Base-by-base conservation (phyloP, 2,797 vertebrate genomes). In the Poecilia gillii region DNA sequence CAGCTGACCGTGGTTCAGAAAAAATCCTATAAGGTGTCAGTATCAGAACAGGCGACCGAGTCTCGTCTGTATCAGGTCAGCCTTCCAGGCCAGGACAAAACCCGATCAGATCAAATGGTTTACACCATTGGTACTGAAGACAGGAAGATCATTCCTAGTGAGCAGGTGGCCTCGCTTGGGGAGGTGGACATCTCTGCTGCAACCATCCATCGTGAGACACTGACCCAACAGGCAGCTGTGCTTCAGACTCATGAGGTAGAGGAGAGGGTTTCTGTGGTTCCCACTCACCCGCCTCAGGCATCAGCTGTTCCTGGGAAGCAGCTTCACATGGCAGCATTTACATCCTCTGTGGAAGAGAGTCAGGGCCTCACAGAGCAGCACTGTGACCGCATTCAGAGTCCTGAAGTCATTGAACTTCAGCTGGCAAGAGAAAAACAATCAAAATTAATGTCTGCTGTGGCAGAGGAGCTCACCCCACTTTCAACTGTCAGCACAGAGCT, bases 111-210 rank as follows among this genome's bases (percentile, higher is more conserved):
- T 80, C 94, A 96, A 85, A 96, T 96, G 94, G 92, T 97, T 76
- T 96, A 96, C 84, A 97, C 96, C 45, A 96, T 97, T 23, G 96
- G 96, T 53, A 96, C 93, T 4, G 96, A 97, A 87, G 96, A 95
- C 78, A 91, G 92, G n/a, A 95, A 96, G 85, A 92, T 93, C 7
- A 89, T 96, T 71, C 91, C 91, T 33, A 96, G 95, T 83, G 96
- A 97, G 83, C 95, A 96, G 73, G 95, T 95, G 36, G 92, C 86
- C 43, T 85, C 92, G 3, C 84, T 97, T 1, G 87, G 86, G 47
- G 94, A 96, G 74, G 75, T 95, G 2, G 90, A 94, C 41, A 87
- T 96, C 79, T 94, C 96, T 74, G 93, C 95, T 62, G 96, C 96
- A 73, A 94, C 92, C 0, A 1, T 96, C 71, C 94, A 96, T 3